phyloP scores from a whole-genome alignment of 2,113 vertebrate species.

The Podilymbus podiceps region DNA sequence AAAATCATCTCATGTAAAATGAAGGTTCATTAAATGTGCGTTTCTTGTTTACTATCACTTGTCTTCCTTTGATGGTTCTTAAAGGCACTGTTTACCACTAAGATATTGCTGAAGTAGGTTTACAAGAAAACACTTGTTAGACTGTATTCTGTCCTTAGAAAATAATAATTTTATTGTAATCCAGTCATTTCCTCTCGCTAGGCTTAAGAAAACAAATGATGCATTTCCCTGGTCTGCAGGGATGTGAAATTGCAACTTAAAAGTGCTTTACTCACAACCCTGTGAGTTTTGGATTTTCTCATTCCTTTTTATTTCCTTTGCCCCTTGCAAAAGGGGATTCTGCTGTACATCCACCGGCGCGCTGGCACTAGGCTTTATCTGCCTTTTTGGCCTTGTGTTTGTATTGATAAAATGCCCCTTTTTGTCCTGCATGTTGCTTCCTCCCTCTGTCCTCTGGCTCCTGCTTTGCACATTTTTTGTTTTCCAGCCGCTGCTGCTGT shows the following conservation, averaged over 20 bases:
- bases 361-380: background rate
- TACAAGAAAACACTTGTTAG: background rate
- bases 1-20: background rate
- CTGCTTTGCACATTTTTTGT: background rate
- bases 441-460: background rate
- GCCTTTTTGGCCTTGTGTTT: background rate
- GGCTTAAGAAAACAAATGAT: background rate
- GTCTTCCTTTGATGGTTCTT: background rate
- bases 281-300: background rate
- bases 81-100: background rate
- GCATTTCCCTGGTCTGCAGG: background rate
- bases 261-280: background rate
- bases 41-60: background rate
- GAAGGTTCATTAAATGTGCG: background rate
- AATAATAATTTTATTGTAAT: background rate
- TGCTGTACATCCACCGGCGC: accelerated
- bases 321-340: background rate
- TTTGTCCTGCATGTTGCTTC: background rate
- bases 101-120: background rate
- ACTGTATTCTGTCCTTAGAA: background rate
- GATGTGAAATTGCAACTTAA: background rate
- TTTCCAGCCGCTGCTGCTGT: background rate
- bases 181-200: background rate
- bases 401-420: background rate
- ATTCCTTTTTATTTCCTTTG: background rate